Percentiles rank a stretch among this genome's conserved stretches.
phyloP scores from a whole-genome alignment of 2,888 invertebrate species.

The Morpho deidamia region DNA sequence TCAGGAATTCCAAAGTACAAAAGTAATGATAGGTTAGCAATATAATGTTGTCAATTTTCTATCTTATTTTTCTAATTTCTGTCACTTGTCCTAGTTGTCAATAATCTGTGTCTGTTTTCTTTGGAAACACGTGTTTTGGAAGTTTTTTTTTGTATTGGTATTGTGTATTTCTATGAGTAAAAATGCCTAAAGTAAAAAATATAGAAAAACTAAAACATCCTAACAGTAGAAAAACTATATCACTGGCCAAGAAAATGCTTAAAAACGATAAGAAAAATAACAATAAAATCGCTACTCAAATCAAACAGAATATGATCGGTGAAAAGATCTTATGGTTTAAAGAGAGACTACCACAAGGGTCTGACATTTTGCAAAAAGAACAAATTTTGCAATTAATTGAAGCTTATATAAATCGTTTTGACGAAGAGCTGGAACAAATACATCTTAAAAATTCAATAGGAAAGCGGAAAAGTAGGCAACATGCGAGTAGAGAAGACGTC shows the following conservation, averaged over 20 bases:
- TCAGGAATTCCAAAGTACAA: no score
- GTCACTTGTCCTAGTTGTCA: no score
- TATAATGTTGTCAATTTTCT: no score
- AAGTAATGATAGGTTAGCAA: no score
- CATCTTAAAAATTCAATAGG: slow-evolving; percentile 87
- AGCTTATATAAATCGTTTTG: slow-evolving; percentile 78
- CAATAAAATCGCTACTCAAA: slow-evolving; percentile 80
- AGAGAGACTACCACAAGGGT: slow-evolving; percentile 79
- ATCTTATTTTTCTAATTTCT: no score
- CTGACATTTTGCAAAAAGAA: slow-evolving; percentile 75
- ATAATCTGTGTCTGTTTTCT: no score
- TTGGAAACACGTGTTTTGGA: background rate
- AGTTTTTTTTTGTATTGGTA: slow-evolving; percentile 5
- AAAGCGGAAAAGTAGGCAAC: slow-evolving; percentile 85
- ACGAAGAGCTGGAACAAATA: slow-evolving; percentile 89
- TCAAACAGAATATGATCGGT: slow-evolving; percentile 85
- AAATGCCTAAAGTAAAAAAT: slow-evolving; percentile 62
- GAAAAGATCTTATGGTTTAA: slow-evolving; percentile 90
- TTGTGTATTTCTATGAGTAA: slow-evolving; percentile 10
- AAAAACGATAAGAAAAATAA: slow-evolving; percentile 80
- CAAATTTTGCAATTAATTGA: slow-evolving; percentile 79
- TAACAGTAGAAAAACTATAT: slow-evolving; percentile 89
- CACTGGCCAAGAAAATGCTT: slow-evolving; percentile 83
- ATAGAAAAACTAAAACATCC: slow-evolving; percentile 85
- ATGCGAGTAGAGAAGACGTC: slow-evolving; percentile 87